These are phyloP conservation scores for Manduca sexta DNA, from an alignment of 1,140 invertebrate genomes.

Conservation along the genomic window DNA sequence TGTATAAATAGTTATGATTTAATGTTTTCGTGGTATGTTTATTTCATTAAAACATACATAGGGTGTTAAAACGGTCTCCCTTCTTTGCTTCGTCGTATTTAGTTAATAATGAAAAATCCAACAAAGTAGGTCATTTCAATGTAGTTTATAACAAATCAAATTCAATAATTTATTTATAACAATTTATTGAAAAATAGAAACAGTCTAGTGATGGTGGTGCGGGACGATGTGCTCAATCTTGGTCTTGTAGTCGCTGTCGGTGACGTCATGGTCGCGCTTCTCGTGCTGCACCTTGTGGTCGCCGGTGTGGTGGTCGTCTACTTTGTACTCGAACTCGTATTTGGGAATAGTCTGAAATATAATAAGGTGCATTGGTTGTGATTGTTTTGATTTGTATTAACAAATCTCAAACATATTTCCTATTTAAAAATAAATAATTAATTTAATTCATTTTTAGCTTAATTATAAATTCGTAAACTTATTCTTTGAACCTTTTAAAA, in stretches of 20 bases:
- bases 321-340: slow-evolving; percentile 62
- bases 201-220: slow-evolving; percentile 11
- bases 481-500: no score
- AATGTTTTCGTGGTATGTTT: no score
- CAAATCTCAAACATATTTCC: neutral
- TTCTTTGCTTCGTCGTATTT: no score
- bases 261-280: slow-evolving; percentile 47
- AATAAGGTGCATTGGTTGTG: neutral
- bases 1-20: no score
- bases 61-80: no score
- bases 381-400: neutral
- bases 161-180: neutral
- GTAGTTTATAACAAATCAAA: no score
- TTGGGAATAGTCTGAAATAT: slow-evolving; percentile 33
- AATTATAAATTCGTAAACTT: neutral
- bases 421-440: neutral
- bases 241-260: slow-evolving; percentile 21
- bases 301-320: slow-evolving; percentile 41
- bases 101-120: no score
- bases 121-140: no score
- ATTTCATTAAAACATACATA: no score
- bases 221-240: slow-evolving; percentile 14
- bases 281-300: slow-evolving; percentile 44
- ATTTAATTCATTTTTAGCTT: neutral
- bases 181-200: neutral